Conservation (phyloP, 2,113 vertebrate species). For the Rhineura floridana region DNA sequence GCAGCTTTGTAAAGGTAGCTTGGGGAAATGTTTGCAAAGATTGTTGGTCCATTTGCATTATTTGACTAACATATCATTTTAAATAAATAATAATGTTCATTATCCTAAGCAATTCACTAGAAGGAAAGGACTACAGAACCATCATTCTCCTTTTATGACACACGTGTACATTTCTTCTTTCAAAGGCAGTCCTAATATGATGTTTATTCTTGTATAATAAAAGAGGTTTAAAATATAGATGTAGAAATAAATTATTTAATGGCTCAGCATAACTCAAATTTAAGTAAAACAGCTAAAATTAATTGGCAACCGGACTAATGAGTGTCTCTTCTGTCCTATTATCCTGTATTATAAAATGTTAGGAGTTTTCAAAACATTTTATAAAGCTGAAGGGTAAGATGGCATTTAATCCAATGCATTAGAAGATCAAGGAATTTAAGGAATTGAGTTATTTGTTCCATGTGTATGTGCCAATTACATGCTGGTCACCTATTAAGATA, state of each 20-base stretch:
- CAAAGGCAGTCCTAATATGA: neutral
- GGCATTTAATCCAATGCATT: neutral
- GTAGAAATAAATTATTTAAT: constrained; percentile 19
- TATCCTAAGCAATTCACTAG: neutral
- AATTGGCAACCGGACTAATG: constrained; percentile 2
- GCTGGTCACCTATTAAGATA: neutral
- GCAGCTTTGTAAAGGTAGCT: constrained; percentile 38
- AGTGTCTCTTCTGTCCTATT: constrained; percentile 22
- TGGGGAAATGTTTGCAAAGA: constrained; percentile 41
- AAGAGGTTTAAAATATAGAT: neutral
- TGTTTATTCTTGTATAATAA: constrained; percentile 33
- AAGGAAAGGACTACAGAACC: neutral
- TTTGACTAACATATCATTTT: constrained; percentile 30
- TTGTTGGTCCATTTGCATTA: neutral
- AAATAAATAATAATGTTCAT: constrained; percentile 16
- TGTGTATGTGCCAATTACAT: neutral
- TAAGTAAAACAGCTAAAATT: constrained; percentile 26
- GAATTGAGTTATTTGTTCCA: neutral
- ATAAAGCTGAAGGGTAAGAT: neutral
- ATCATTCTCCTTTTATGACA: neutral
- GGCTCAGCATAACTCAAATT: constrained; percentile 16
- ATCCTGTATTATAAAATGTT: constrained; percentile 17
- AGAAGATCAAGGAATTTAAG: neutral
- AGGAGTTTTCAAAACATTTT: constrained; percentile 15
- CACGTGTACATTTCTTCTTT: neutral